Percentiles rank a stretch among this genome's conserved stretches.
These are phyloP conservation scores for Rotaria macrura DNA, from an alignment of 2,888 invertebrate genomes.

Conservation along the genomic window DNA sequence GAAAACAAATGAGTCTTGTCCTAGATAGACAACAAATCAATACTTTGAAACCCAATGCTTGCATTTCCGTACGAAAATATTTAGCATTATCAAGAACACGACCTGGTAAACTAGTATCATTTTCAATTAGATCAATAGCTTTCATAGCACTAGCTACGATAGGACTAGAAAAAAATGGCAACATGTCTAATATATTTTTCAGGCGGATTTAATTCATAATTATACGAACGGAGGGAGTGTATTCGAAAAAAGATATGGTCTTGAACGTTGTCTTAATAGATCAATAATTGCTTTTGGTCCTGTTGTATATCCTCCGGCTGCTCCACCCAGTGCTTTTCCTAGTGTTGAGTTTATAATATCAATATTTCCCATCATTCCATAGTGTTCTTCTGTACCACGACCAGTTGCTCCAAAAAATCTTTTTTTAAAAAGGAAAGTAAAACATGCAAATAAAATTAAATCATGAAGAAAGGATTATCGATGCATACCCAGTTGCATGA, in stretches of 20 bases:
- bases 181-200: too few species aligned
- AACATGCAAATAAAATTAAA: too few species aligned
- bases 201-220: slow-evolving; percentile 44
- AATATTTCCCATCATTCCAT: slow-evolving; percentile 52
- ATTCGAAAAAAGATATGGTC: slow-evolving; percentile 80
- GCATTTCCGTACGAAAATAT: not conserved
- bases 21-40: not conserved
- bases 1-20: not conserved
- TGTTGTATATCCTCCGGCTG: slow-evolving; percentile 70
- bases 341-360: slow-evolving; percentile 81
- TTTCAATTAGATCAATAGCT: not conserved
- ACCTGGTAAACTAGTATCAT: not conserved
- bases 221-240: slow-evolving; percentile 77
- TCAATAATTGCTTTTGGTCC: slow-evolving; percentile 66
- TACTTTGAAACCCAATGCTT: not conserved
- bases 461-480: too few species aligned
- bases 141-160: not conserved
- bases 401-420: not conserved
- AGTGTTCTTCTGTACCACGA: not conserved
- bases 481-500: slow-evolving; percentile 19
- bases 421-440: too few species aligned
- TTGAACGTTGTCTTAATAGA: slow-evolving; percentile 67
- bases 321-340: slow-evolving; percentile 81
- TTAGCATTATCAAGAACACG: not conserved
- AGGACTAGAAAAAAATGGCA: not conserved